Evolutionary conservation across 2,113 vertebrate genomes (phyloP), one percentile per base, ranked within the genome.

Genomic region (Hymenochirus boettgeri): DNA sequence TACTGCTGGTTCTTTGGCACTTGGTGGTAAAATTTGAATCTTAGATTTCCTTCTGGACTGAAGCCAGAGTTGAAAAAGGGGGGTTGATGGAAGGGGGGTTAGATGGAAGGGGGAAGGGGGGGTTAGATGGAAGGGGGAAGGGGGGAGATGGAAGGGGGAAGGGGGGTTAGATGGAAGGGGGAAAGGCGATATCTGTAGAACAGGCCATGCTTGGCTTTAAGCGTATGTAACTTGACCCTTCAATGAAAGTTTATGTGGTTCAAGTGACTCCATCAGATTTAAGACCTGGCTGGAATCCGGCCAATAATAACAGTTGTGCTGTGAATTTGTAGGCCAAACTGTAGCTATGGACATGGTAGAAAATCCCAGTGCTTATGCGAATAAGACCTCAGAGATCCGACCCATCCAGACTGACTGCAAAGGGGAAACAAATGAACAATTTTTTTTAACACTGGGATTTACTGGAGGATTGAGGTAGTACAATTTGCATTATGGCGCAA

Each of bases 221-320:
- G 10, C 35, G n/a, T 5, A 50, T 64, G 62, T 31, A 65, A 65
- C 37, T 39, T 22, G 39, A 65, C 37, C 25, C 33, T 45, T 53
- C 23, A 63, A 63, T 63, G 33, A 63, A 54, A 63, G 48, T 63
- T 63, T 63, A 18, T 63, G 61, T 18, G 50, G 50, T 63, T 63
- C 33, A 27, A 45, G 61, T 19, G 62, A 46, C 23, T 64, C 62
- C 50, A 45, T 29, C 35, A 17, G 37, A 27, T 53, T 23, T 31
- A 56, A 56, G 37, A 23, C 62, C 37, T 19, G 39, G 37, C 37
- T 65, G 62, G 62, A 31, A 18, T 25, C 5, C 62, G 19, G 52
- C 62, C 62, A 65, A 29, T 2, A n/a, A 18, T 27, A 65, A 65
- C 62, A 56, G 51, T 33, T 31, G 62, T 29, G 25, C 52, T 56